Evolutionary conservation across 1,140 invertebrate genomes (phyloP).

Genomic region (Drosophila rufa): DNA sequence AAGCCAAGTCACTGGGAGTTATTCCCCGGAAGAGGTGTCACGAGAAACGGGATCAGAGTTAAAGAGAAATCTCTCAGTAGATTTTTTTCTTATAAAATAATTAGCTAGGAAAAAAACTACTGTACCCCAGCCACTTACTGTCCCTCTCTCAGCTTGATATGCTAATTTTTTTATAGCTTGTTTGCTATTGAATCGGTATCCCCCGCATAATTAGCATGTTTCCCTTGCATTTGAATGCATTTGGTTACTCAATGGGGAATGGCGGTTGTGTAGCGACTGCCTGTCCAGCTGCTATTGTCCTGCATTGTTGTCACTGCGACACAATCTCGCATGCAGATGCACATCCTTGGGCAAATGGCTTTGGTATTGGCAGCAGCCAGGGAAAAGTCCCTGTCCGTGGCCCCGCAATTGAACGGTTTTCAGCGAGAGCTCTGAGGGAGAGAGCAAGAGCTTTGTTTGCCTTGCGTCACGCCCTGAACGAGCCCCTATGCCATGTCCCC

Average conservation of each 20-base stretch:
- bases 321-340: constrained; percentile 17
- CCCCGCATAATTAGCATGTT: constrained; percentile 65
- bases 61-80: neutral
- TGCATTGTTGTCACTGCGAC: constrained; percentile 10
- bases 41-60: neutral
- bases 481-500: neutral
- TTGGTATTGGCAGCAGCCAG: constrained; percentile 9
- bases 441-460: constrained; percentile 13
- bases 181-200: constrained; percentile 35
- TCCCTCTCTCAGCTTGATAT: neutral
- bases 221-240: constrained; percentile 21
- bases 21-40: constrained; percentile 7
- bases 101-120: neutral
- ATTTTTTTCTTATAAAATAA: neutral
- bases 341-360: constrained; percentile 25
- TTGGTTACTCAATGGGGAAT: constrained; percentile 3
- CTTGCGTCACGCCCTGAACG: neutral
- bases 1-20: neutral
- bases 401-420: constrained; percentile 17
- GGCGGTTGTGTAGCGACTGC: neutral
- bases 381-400: neutral
- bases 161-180: constrained; percentile 7
- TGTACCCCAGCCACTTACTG: too few relatives aligned
- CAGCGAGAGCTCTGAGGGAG: neutral
- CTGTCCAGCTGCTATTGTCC: neutral